These are phyloP conservation scores for Anguilla anguilla DNA, from an alignment of 2,797 vertebrate species.

Conservation along the genomic window DNA sequence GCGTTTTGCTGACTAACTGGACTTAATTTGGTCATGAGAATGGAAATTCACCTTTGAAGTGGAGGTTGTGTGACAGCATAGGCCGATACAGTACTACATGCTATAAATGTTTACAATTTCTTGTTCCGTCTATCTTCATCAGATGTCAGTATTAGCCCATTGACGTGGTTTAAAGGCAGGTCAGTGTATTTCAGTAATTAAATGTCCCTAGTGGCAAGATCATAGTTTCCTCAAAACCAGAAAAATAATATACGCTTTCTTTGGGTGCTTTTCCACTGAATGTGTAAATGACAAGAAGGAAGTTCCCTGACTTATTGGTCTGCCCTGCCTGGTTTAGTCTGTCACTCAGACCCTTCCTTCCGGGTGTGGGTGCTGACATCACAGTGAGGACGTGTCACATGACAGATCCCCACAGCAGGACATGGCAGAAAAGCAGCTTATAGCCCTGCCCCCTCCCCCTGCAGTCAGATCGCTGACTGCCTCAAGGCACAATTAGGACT, in stretches of 20 bases:
- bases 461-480: background rate
- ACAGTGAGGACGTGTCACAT: background rate
- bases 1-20: background rate
- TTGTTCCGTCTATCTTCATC: background rate
- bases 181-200: background rate
- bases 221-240: background rate
- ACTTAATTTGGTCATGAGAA: background rate
- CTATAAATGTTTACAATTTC: no score
- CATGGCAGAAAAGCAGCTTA: constrained; percentile 72
- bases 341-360: no score
- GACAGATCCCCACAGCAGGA: constrained; percentile 51
- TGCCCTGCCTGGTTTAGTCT: no score
- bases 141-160: background rate
- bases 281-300: no score
- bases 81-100: background rate
- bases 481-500: constrained; percentile 50
- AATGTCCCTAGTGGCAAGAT: background rate
- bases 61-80: background rate
- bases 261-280: no score
- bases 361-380: background rate
- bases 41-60: background rate
- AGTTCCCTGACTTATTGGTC: no score
- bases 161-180: background rate
- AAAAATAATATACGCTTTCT: background rate
- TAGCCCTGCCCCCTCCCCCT: constrained; percentile 39